phyloP scores from a whole-genome alignment of 2,797 vertebrate species.

The Nyctibius grandis region DNA sequence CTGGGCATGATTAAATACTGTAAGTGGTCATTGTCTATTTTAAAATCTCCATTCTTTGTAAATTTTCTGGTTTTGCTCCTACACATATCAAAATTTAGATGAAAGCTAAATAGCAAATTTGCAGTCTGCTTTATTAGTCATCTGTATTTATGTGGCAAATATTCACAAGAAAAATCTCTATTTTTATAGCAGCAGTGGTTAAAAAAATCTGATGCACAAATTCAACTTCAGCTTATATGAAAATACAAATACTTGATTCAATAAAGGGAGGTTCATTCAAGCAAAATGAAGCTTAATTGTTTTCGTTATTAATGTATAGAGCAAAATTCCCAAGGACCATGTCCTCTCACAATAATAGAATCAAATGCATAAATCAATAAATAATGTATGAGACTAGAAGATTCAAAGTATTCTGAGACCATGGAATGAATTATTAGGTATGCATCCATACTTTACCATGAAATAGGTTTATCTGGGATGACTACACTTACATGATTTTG shows the following conservation, averaged over 20 bases:
- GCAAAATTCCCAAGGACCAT: not conserved
- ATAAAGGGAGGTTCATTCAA: not conserved
- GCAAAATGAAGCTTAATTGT: not conserved
- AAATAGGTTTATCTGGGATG: not conserved
- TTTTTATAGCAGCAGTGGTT: not conserved
- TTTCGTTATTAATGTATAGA: constrained; percentile 5
- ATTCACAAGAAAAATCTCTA: not conserved
- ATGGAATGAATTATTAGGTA: not conserved
- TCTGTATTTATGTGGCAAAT: not conserved
- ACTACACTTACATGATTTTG: not conserved
- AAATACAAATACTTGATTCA: not conserved
- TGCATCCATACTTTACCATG: not conserved
- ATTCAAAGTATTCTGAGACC: not conserved
- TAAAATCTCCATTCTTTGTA: not conserved
- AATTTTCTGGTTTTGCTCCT: not conserved
- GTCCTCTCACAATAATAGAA: not conserved
- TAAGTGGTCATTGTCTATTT: not conserved
- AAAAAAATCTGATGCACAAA: not conserved
- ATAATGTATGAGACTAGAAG: not conserved
- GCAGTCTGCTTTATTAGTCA: not conserved
- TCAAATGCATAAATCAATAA: not conserved
- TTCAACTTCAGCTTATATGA: not conserved
- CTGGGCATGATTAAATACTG: not conserved
- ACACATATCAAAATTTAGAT: not conserved
- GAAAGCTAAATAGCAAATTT: not conserved